Evolutionary conservation across 2,888 invertebrate genomes (phyloP).

Genomic region (Netelia inedita): DNA sequence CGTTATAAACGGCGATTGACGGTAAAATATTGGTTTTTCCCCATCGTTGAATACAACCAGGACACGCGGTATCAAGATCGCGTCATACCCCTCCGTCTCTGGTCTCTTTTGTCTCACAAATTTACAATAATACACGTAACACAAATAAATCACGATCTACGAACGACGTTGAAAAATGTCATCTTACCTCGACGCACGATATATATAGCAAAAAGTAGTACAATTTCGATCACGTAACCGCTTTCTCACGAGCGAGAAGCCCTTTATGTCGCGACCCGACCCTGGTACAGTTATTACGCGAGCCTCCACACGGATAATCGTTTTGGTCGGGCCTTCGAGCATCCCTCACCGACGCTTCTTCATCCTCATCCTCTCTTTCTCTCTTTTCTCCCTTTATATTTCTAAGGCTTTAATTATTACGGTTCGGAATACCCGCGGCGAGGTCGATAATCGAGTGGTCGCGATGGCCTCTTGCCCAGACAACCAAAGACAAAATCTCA

Average conservation of each 20-base stretch:
- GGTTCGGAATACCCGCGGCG: slow-evolving; percentile 24
- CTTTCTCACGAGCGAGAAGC: slow-evolving; percentile 73
- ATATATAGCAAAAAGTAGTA: not conserved
- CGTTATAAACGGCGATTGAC: slow-evolving; percentile 26
- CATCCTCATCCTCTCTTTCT: not conserved
- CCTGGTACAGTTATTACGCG: slow-evolving; percentile 79
- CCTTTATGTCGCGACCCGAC: slow-evolving; percentile 75
- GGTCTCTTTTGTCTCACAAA: not conserved
- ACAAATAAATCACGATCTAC: too few species aligned
- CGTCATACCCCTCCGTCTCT: slow-evolving; percentile 4
- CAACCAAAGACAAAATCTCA: not conserved
- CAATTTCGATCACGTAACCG: slow-evolving; percentile 70
- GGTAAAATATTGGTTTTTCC: slow-evolving; percentile 50
- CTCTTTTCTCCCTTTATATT: slow-evolving; percentile 65
- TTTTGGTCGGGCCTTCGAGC: slow-evolving; percentile 68
- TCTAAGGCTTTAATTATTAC: slow-evolving; percentile 78
- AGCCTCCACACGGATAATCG: slow-evolving; percentile 75
- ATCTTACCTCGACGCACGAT: too few species aligned
- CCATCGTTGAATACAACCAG: not conserved
- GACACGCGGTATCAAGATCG: slow-evolving; percentile 2
- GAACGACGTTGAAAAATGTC: too few species aligned
- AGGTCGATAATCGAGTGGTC: slow-evolving; percentile 41
- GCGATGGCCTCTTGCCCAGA: slow-evolving; percentile 8
- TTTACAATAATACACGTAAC: not conserved
- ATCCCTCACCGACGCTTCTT: slow-evolving; percentile 22